Percentiles rank a stretch among this genome's conserved stretches.
Evolutionary conservation across 35 echinoderm and acorn worm species (phyloP).

Genomic region (Acanthaster planci): DNA sequence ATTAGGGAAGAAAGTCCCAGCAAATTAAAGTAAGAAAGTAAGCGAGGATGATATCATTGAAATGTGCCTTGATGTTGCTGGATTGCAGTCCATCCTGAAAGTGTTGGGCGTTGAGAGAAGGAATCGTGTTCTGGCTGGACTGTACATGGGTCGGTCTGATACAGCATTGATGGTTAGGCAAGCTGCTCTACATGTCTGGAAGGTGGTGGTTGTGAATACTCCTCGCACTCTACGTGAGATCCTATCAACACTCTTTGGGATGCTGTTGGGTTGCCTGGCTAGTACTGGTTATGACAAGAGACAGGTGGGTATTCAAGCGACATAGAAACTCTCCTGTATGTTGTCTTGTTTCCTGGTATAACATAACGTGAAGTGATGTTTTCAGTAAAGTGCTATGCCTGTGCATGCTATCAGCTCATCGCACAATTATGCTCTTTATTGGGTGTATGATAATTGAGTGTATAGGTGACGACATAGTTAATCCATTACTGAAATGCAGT

Average conservation of each 20-base stretch:
- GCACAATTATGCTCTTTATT: no score
- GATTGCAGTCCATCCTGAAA: constrained; percentile 65
- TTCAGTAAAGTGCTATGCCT: not conserved
- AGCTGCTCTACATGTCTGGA: constrained; percentile 97
- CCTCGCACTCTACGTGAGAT: constrained; percentile 90
- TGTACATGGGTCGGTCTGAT: constrained; percentile 99
- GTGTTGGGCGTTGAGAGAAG: constrained; percentile 85
- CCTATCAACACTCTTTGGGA: constrained; percentile 78
- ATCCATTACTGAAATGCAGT: no score
- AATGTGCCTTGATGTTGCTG: no score
- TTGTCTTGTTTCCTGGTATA: no score
- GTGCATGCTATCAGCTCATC: no score
- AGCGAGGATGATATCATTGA: no score
- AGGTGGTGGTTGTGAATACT: constrained; percentile 97
- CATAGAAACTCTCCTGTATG: not conserved
- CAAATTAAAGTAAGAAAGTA: no score
- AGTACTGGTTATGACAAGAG: constrained; percentile 99
- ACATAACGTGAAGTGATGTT: not conserved
- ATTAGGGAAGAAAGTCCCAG: no score
- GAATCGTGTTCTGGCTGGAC: constrained; percentile 90
- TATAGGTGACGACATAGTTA: no score
- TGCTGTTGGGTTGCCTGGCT: constrained; percentile 92
- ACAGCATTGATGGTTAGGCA: constrained; percentile 94
- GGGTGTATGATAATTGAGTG: no score
- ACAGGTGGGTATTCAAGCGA: constrained; percentile 66